Evolutionary conservation across 2,888 invertebrate genomes (phyloP).

Genomic region (Sinotaia quadrata): DNA sequence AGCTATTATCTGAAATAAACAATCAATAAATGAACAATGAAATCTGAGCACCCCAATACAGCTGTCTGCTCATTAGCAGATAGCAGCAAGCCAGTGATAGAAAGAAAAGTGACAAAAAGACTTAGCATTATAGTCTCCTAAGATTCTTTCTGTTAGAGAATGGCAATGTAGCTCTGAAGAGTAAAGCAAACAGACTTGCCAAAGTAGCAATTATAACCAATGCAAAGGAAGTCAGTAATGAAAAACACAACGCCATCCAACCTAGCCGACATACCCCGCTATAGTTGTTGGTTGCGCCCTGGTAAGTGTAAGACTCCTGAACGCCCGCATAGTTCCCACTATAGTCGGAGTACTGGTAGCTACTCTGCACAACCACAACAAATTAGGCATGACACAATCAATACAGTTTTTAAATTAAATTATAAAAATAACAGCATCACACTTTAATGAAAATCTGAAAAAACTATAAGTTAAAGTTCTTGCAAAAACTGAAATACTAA

Average conservation of each 20-base stretch:
- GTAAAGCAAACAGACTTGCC: not conserved
- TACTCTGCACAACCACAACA: not conserved
- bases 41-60: too few relatives aligned
- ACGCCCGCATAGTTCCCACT: conserved; percentile 6
- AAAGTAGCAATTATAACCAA: not conserved
- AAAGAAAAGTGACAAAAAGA: too few relatives aligned
- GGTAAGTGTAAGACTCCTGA: conserved; percentile 22
- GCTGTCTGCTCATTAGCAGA: too few relatives aligned
- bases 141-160: not conserved
- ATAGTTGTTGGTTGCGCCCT: conserved; percentile 13
- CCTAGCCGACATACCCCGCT: too few relatives aligned
- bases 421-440: too few relatives aligned
- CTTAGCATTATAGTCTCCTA: not conserved
- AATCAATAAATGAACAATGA: too few relatives aligned
- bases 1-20: too few relatives aligned
- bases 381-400: not conserved
- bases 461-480: too few relatives aligned
- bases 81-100: too few relatives aligned
- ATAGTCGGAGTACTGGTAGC: conserved; percentile 25
- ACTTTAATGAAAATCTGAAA: too few relatives aligned
- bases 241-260: too few relatives aligned
- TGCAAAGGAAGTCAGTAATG: not conserved
- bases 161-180: not conserved
- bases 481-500: too few relatives aligned
- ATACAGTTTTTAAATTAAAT: not conserved